These are phyloP conservation scores for Upupa epops DNA, from an alignment of 2,113 vertebrate species.

Conservation along the genomic window DNA sequence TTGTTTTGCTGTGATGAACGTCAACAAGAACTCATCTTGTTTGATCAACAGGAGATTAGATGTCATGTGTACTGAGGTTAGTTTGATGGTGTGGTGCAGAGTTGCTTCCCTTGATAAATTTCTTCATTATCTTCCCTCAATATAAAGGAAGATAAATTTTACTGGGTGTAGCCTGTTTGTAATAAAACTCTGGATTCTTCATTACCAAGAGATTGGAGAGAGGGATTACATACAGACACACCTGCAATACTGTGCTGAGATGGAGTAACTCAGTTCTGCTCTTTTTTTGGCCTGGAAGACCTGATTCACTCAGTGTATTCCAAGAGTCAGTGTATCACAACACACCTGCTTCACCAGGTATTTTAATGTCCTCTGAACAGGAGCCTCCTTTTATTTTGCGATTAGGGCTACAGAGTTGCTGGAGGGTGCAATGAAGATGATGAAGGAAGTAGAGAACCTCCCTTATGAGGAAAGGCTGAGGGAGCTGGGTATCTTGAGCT, in stretches of 20 bases:
- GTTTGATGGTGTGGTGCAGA: slow-evolving; percentile 28
- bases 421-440: too few relatives aligned
- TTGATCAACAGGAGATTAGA: not conserved
- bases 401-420: too few relatives aligned
- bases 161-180: slow-evolving; percentile 3
- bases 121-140: slow-evolving; percentile 43
- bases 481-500: too few relatives aligned
- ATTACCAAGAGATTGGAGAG: not conserved
- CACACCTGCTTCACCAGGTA: accelerated
- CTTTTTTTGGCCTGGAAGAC: not conserved
- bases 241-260: not conserved
- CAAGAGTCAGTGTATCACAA: too few relatives aligned
- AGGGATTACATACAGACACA: not conserved
- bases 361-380: not conserved
- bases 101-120: slow-evolving; percentile 1
- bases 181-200: slow-evolving; percentile 20
- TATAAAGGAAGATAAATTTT: slow-evolving; percentile 49
- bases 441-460: too few relatives aligned
- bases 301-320: not conserved
- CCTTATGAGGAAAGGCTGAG: too few relatives aligned
- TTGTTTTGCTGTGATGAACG: not conserved
- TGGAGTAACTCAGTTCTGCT: not conserved
- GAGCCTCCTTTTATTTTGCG: not conserved
- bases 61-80: slow-evolving; percentile 20
- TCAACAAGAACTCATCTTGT: not conserved